Conservation (phyloP, 92 coral and sea anemone species). For the Nematostella vectensis region DNA sequence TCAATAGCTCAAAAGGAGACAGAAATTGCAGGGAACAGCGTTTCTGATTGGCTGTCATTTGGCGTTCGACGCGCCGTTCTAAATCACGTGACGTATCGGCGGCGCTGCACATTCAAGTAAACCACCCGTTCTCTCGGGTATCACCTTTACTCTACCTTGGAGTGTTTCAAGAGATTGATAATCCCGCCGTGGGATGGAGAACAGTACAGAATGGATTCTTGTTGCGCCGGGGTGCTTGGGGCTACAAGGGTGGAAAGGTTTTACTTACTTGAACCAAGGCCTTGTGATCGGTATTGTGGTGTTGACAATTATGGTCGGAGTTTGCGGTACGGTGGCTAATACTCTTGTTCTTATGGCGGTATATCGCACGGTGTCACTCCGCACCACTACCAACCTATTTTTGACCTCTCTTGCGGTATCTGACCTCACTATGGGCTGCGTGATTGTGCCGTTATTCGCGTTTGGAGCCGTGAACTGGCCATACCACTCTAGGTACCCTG, state of each 20-base stretch:
- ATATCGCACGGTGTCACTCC: constrained; percentile 9
- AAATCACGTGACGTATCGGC: too few relatives aligned
- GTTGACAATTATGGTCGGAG: constrained; percentile 10
- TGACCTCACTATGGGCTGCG: constrained; percentile 21
- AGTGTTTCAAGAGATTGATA: too few relatives aligned
- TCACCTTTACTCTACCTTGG: too few relatives aligned
- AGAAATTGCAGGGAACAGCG: too few relatives aligned
- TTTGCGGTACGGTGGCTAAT: constrained; percentile 16
- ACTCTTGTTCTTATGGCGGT: constrained; percentile 20
- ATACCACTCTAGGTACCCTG: constrained; percentile 16
- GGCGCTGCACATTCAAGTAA: too few relatives aligned
- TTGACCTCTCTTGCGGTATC: constrained; percentile 27
- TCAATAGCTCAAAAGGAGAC: too few relatives aligned
- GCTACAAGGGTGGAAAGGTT: constrained; percentile 11
- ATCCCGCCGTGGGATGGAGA: too few relatives aligned
- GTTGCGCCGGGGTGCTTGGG: not conserved
- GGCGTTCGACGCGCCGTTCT: too few relatives aligned
- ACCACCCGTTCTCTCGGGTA: too few relatives aligned
- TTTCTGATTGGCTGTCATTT: too few relatives aligned
- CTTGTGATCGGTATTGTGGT: constrained; percentile 10
- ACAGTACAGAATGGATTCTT: too few relatives aligned
- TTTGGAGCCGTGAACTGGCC: constrained; percentile 34
- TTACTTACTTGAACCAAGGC: constrained; percentile 8
- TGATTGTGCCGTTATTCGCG: constrained; percentile 21
- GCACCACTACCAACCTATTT: constrained; percentile 23